A percentile compares a stretch with the other conserved stretches of the same genome.
phyloP scores from a whole-genome alignment of 2,113 vertebrate species.

The Drymodes brunneopygia region DNA sequence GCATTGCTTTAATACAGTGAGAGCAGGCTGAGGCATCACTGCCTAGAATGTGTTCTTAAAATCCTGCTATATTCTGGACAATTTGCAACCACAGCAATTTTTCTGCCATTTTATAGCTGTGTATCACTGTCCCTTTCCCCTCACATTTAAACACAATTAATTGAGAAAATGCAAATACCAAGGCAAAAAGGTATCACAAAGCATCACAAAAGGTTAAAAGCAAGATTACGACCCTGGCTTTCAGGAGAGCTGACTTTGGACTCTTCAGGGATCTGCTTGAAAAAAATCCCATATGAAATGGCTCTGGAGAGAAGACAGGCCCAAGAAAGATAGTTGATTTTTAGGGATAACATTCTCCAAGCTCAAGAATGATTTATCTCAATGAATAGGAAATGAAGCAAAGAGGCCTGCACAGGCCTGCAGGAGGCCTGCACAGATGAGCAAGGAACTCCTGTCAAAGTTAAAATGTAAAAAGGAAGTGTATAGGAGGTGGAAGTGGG shows the following conservation, averaged over 20 bases:
- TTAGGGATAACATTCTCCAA: not conserved
- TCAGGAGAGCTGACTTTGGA: not conserved
- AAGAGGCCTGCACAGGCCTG: too few species aligned
- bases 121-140: not conserved
- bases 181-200: not conserved
- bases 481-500: not conserved
- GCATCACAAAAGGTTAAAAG: not conserved
- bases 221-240: not conserved
- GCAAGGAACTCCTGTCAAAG: not conserved
- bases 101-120: not conserved
- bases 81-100: not conserved
- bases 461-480: not conserved
- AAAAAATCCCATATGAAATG: not conserved
- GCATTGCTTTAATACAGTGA: not conserved
- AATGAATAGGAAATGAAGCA: not conserved
- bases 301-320: not conserved
- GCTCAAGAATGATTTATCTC: not conserved
- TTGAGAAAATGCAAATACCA: not conserved
- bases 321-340: not conserved
- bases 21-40: not conserved
- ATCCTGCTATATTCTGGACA: not conserved
- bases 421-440: not conserved
- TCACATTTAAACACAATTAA: not conserved
- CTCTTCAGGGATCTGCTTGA: not conserved
- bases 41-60: not conserved